Percentiles rank a stretch among this genome's conserved stretches.
Conservation (phyloP, 2,797 vertebrate genomes). For the Fistularia tabacaria region DNA sequence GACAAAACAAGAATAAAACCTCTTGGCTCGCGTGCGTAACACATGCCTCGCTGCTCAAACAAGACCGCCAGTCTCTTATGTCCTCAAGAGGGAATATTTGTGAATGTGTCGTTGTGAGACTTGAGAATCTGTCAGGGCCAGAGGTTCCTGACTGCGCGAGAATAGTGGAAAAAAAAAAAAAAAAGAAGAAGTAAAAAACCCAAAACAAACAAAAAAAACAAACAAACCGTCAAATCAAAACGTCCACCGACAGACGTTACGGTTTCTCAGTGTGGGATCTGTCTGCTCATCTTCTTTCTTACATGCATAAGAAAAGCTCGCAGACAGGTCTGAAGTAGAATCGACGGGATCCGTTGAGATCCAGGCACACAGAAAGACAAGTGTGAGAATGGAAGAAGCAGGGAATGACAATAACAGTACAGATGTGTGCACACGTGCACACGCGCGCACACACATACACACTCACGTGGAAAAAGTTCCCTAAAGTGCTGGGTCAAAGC, state of each 20-base stretch:
- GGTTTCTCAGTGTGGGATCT: conserved; percentile 20
- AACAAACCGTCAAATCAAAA: neutral
- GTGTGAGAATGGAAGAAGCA: conserved; percentile 29
- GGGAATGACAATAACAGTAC: conserved; percentile 50
- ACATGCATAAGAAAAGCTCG: conserved; percentile 52
- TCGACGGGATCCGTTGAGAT: conserved; percentile 42
- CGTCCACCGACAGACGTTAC: conserved; percentile 15
- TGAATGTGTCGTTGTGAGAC: conserved; percentile 30
- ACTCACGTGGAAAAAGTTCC: conserved; percentile 36
- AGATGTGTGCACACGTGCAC: conserved; percentile 22
- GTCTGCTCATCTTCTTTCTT: conserved; percentile 32
- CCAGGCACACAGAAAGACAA: conserved; percentile 52
- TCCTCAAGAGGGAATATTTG: conserved; percentile 16
- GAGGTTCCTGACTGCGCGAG: conserved; percentile 24
- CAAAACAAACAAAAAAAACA: too few relatives aligned
- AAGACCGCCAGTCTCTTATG: conserved; percentile 10
- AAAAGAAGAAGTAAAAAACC: too few relatives aligned
- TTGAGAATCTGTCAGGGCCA: conserved; percentile 23
- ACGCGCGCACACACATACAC: too few relatives aligned
- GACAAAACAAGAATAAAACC: conserved; percentile 18
- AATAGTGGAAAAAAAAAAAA: too few relatives aligned
- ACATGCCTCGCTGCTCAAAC: too few relatives aligned
- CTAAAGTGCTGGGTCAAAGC: conserved; percentile 58
- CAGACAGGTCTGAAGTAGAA: conserved; percentile 40
- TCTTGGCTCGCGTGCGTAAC: neutral